Percentiles rank a stretch among this genome's conserved stretches.
Evolutionary conservation across 2,113 vertebrate genomes (phyloP).

Genomic region (Pachycephala philippinensis): DNA sequence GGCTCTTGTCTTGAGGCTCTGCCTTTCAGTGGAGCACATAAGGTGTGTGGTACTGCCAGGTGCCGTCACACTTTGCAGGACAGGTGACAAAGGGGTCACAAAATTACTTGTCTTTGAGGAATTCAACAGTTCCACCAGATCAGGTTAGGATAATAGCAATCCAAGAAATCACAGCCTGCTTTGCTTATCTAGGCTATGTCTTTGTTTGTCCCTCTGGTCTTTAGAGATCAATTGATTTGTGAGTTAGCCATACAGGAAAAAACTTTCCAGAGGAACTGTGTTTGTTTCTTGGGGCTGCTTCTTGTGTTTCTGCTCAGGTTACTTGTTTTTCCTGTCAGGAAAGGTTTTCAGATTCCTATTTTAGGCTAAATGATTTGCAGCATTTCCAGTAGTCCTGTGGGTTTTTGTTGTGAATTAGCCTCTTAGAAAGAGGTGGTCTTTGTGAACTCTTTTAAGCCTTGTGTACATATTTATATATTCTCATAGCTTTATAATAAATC

Average conservation of each 20-base stretch:
- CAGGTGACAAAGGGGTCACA: background rate
- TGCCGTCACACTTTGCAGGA: fast-evolving
- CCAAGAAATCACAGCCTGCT: background rate
- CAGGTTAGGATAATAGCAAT: background rate
- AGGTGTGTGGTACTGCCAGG: background rate
- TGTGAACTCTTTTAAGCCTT: background rate
- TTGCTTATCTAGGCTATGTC: background rate
- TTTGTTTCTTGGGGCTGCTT: background rate
- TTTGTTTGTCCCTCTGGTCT: background rate
- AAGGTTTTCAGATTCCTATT: background rate
- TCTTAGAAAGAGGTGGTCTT: background rate
- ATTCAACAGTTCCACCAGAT: background rate
- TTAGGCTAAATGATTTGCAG: background rate
- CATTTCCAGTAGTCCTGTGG: background rate
- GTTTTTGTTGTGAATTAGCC: background rate
- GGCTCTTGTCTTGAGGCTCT: background rate
- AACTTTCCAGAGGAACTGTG: background rate
- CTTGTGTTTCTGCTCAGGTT: background rate
- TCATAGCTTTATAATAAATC: background rate
- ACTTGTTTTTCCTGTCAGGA: background rate
- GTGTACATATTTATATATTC: background rate
- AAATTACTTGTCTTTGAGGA: background rate
- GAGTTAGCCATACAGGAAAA: background rate
- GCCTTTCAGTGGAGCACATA: background rate
- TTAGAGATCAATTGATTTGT: background rate